A percentile compares a stretch with the other conserved stretches of the same genome.
These are phyloP conservation scores for Drosophila antonietae DNA, from an alignment of 2,888 invertebrate species.

Conservation along the genomic window DNA sequence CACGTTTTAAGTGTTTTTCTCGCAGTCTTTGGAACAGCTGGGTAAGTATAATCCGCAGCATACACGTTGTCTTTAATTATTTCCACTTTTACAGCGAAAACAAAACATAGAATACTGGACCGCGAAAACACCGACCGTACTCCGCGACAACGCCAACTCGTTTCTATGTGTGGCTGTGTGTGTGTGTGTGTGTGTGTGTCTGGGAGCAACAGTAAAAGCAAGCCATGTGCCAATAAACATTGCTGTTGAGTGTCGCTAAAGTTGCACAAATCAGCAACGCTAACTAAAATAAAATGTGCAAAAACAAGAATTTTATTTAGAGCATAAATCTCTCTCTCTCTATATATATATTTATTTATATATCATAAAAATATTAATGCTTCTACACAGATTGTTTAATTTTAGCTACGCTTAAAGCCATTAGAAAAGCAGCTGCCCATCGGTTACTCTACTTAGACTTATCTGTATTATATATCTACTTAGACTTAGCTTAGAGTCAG, in stretches of 20 bases:
- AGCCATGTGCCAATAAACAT: conserved; percentile 56
- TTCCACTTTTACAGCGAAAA: no score
- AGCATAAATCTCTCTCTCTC: no score
- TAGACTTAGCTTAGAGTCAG: background rate
- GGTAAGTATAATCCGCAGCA: no score
- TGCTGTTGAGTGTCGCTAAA: conserved; percentile 51
- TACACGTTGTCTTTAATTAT: no score
- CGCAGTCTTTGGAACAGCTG: no score
- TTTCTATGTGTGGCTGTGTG: no score
- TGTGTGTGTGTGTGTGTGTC: conserved; percentile 14
- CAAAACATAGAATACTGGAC: no score
- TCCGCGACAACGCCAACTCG: no score
- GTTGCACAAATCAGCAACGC: conserved; percentile 53
- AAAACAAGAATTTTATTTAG: background rate
- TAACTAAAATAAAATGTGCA: conserved; percentile 22
- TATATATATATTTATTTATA: background rate
- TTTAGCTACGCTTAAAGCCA: background rate
- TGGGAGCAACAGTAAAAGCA: conserved; percentile 12
- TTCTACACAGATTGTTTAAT: background rate
- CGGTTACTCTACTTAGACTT: no score
- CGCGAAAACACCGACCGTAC: no score
- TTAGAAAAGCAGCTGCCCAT: background rate
- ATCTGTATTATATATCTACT: no score
- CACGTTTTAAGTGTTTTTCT: no score
- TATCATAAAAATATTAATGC: background rate